These are phyloP conservation scores for Chelidonichthys spinosus DNA, from an alignment of 2,797 vertebrate genomes.

Conservation along the genomic window DNA sequence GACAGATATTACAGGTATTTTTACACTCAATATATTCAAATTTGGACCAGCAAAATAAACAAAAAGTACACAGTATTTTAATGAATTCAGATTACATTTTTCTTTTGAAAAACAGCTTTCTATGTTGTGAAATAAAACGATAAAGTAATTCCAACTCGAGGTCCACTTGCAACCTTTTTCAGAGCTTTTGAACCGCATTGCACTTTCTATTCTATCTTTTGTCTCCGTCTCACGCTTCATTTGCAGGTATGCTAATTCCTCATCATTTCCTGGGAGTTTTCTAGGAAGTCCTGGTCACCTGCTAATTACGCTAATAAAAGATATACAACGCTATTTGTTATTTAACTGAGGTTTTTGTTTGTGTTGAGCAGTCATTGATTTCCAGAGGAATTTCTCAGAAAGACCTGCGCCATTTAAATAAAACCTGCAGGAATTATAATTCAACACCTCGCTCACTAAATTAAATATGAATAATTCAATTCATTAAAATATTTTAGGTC, in stretches of 20 bases:
- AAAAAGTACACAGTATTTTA: not conserved
- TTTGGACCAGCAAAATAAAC: not conserved
- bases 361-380: not conserved
- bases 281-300: not conserved
- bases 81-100: not conserved
- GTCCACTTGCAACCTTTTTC: not conserved
- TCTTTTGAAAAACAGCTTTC: slow-evolving; percentile 1
- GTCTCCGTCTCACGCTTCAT: not conserved
- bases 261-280: not conserved
- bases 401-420: not conserved
- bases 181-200: not conserved
- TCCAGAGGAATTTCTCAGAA: not conserved
- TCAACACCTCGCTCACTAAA: not conserved
- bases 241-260: not conserved
- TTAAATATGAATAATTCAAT: not conserved
- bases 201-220: not conserved
- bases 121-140: not conserved
- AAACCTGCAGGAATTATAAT: not conserved
- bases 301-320: not conserved
- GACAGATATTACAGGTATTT: not conserved
- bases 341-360: not conserved
- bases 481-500: slow-evolving; percentile 5
- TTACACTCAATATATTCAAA: not conserved
- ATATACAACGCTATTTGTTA: not conserved
- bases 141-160: not conserved